phyloP scores from a whole-genome alignment of 2,113 vertebrate species.

The Athene cunicularia region DNA sequence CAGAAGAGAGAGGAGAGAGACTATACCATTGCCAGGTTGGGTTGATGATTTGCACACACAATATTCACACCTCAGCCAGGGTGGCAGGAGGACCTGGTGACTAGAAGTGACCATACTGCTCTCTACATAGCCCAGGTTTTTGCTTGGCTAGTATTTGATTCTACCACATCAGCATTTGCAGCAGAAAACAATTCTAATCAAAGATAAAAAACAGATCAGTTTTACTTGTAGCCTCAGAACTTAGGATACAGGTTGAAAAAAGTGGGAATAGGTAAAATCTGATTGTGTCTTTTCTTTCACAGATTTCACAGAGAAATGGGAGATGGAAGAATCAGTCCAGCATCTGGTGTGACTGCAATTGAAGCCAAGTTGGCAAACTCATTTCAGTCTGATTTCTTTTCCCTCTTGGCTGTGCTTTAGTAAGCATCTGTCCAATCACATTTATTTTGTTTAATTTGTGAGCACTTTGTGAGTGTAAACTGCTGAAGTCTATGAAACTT shows the following conservation, averaged over 20 bases:
- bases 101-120: neutral
- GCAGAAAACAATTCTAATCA: neutral
- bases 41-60: neutral
- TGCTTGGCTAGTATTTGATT: neutral
- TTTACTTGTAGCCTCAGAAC: neutral
- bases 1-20: neutral
- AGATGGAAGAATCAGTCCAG: neutral
- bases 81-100: neutral
- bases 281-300: neutral
- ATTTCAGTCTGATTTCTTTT: slow-evolving; percentile 61
- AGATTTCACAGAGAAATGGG: slow-evolving; percentile 30
- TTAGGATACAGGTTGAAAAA: neutral
- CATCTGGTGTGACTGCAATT: slow-evolving; percentile 21
- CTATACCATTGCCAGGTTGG: neutral
- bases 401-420: slow-evolving; percentile 42
- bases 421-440: neutral
- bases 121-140: neutral
- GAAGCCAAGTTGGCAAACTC: slow-evolving; percentile 53
- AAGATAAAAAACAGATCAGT: neutral
- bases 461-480: neutral
- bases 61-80: neutral
- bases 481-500: neutral
- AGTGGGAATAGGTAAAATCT: neutral
- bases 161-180: neutral
- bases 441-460: neutral